Evolutionary conservation across 2,888 invertebrate species (phyloP).

Genomic region (Perdita meconis): DNA sequence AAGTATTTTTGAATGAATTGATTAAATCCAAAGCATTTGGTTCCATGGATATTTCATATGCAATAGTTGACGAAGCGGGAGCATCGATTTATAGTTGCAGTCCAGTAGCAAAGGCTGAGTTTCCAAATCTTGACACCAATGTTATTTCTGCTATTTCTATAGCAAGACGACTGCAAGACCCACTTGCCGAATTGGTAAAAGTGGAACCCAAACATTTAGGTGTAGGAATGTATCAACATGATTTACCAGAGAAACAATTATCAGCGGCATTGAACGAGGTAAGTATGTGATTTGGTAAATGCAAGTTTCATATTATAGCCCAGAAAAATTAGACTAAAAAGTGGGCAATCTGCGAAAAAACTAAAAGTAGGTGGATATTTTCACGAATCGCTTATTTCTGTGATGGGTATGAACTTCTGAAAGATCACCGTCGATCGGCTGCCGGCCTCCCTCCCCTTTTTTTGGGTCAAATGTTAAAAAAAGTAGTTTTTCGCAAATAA

Average conservation of each 20-base stretch:
- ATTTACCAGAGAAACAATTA: constrained; percentile 92
- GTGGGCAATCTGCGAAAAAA: no score
- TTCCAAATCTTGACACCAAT: constrained; percentile 93
- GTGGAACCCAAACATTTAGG: constrained; percentile 96
- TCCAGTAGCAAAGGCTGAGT: constrained; percentile 92
- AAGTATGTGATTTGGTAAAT: constrained; percentile 24
- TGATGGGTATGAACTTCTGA: no score
- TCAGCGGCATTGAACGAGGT: constrained; percentile 90
- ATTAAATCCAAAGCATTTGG: constrained; percentile 86
- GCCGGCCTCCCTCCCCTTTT: no score
- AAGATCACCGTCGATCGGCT: no score
- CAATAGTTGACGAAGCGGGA: constrained; percentile 95
- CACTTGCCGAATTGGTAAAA: constrained; percentile 95
- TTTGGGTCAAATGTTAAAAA: no score
- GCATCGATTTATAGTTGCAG: constrained; percentile 97
- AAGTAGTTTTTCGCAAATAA: no score
- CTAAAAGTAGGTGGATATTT: no score
- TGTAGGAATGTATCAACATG: constrained; percentile 98
- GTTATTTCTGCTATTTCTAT: constrained; percentile 91
- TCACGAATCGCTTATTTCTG: no score
- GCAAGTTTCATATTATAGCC: not conserved
- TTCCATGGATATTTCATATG: constrained; percentile 87
- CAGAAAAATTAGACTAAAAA: no score
- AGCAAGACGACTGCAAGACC: constrained; percentile 95
- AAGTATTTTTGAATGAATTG: constrained; percentile 88